Evolutionary conservation across 2,888 invertebrate genomes (phyloP).

Genomic region (Agrenia bidenticulata): DNA sequence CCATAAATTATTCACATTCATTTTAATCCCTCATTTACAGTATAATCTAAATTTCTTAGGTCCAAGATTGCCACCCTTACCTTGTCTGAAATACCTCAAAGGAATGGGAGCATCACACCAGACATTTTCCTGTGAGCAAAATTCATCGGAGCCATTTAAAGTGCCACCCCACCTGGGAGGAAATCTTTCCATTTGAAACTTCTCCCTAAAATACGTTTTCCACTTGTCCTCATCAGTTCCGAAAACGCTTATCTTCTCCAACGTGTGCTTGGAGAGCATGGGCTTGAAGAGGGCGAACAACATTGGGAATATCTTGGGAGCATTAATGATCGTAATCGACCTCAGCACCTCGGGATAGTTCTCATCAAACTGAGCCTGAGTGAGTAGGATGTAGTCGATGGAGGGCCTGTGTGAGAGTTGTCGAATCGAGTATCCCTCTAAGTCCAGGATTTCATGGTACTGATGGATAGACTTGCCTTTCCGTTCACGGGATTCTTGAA

Average conservation of each 20-base stretch:
- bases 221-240: conserved; percentile 27
- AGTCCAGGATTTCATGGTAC: conserved; percentile 24
- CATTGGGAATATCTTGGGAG: conserved; percentile 31
- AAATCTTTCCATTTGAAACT: conserved; percentile 29
- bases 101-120: conserved; percentile 30
- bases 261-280: conserved; percentile 27
- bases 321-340: conserved; percentile 26
- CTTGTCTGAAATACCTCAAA: conserved; percentile 27
- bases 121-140: conserved; percentile 28
- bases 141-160: conserved; percentile 28
- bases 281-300: conserved; percentile 28
- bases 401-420: conserved; percentile 18
- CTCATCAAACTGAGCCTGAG: conserved; percentile 22
- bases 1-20: not conserved
- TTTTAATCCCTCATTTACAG: not conserved
- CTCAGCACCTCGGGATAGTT: conserved; percentile 34
- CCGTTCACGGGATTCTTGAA: not conserved
- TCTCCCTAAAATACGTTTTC: conserved; percentile 21
- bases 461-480: conserved; percentile 20
- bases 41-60: not conserved
- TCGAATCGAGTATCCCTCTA: conserved; percentile 24
- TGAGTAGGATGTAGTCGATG: conserved; percentile 13
- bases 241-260: conserved; percentile 28
- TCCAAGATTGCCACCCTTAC: conserved; percentile 11
- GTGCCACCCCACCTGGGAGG: conserved; percentile 37